A percentile compares a stretch with the other conserved stretches of the same genome.
These are phyloP conservation scores for Chymomyza caudatula DNA, from an alignment of 2,888 invertebrate species.

Conservation along the genomic window DNA sequence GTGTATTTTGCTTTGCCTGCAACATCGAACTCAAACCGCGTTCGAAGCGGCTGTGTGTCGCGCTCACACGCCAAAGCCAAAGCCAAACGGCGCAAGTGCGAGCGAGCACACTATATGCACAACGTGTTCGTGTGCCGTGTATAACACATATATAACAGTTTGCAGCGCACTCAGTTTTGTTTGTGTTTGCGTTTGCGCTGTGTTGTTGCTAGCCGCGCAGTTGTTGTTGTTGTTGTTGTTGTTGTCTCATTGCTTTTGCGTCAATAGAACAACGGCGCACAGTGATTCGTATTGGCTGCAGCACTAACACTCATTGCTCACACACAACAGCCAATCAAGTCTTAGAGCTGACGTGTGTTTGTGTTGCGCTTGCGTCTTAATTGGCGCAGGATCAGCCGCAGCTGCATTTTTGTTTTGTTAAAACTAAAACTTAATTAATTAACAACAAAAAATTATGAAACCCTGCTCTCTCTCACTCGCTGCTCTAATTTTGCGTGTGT, in stretches of 20 bases:
- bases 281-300: slow-evolving; percentile 68
- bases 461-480: background rate
- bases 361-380: background rate
- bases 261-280: slow-evolving; percentile 59
- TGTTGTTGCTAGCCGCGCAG: background rate
- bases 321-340: slow-evolving; percentile 65
- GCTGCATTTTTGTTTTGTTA: slow-evolving; percentile 9
- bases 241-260: slow-evolving; percentile 60
- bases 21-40: background rate
- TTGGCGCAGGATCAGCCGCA: slow-evolving; percentile 51
- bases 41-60: background rate
- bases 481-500: slow-evolving; percentile 52
- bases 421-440: too few relatives aligned
- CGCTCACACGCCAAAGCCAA: background rate
- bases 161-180: background rate
- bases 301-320: slow-evolving; percentile 65
- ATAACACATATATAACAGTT: slow-evolving; percentile 8
- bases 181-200: background rate
- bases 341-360: slow-evolving; percentile 38
- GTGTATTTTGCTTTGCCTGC: background rate
- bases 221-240: slow-evolving; percentile 25
- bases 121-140: background rate
- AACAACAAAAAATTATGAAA: too few relatives aligned
- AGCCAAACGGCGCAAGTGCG: background rate
- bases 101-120: background rate